Conservation (phyloP, 1,140 invertebrate genomes). For the Schmidtea mediterranea region DNA sequence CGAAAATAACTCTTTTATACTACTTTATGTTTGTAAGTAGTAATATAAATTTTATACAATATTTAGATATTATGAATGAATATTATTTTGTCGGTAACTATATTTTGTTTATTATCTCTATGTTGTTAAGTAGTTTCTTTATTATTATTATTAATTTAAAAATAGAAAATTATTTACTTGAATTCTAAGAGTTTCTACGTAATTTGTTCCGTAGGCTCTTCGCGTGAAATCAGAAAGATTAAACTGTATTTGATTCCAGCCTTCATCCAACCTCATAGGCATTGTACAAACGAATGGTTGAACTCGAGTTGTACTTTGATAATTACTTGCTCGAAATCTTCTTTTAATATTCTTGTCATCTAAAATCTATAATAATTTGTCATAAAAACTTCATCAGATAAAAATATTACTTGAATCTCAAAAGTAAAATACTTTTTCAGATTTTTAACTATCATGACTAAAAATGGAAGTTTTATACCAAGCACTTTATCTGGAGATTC, state of each 20-base stretch:
- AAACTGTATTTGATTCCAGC: constrained; percentile 96
- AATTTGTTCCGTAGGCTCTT: constrained; percentile 95
- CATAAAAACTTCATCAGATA: too few species aligned
- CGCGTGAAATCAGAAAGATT: constrained; percentile 92
- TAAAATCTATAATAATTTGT: constrained; percentile 30
- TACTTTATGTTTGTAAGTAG: too few species aligned
- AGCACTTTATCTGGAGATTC: constrained; percentile 34
- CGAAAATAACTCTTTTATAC: too few species aligned
- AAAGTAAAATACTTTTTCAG: constrained; percentile 99
- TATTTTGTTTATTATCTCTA: too few species aligned
- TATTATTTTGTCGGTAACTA: too few species aligned
- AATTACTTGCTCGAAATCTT: constrained; percentile 72
- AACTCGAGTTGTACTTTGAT: constrained; percentile 61
- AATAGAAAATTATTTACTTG: too few species aligned
- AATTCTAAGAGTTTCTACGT: constrained; percentile 84
- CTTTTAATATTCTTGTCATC: constrained; percentile 67
- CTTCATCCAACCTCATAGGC: constrained; percentile 74
- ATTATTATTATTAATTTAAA: too few species aligned
- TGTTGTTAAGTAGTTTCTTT: too few species aligned
- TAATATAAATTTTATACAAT: too few species aligned
- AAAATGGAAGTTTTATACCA: constrained; percentile 85
- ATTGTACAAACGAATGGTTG: constrained; percentile 70
- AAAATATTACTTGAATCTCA: constrained; percentile 43
- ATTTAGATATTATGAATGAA: too few species aligned
- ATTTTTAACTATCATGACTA: constrained; percentile 99